Conservation (phyloP, 2,888 invertebrate genomes). For the Zygogramma bicolorata region DNA sequence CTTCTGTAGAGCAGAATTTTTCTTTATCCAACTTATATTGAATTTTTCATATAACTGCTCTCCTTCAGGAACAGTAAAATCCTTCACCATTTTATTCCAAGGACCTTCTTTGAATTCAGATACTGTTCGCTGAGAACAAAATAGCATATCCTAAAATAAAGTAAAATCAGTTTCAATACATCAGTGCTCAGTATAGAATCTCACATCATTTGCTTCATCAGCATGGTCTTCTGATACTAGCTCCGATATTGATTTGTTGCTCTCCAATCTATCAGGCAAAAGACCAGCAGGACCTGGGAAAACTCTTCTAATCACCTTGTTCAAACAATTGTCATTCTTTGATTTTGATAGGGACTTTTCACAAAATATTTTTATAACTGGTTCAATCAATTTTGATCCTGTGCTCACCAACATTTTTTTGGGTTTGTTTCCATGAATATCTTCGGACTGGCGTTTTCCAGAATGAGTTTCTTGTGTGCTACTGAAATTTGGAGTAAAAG, state of each 20-base stretch:
- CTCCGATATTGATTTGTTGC: constrained; percentile 32
- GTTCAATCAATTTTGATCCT: neutral
- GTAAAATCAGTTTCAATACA: neutral
- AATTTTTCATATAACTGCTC: constrained; percentile 51
- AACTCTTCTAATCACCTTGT: constrained; percentile 48
- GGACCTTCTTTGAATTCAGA: constrained; percentile 51
- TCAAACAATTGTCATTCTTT: neutral
- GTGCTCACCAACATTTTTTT: constrained; percentile 28
- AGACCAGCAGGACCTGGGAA: constrained; percentile 58
- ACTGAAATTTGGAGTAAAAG: constrained; percentile 31
- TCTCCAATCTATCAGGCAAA: constrained; percentile 39
- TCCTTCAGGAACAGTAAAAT: constrained; percentile 39
- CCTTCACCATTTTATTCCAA: constrained; percentile 55
- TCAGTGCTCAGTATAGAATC: neutral
- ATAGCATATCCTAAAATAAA: constrained; percentile 28
- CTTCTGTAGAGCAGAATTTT: constrained; percentile 41
- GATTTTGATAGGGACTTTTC: neutral
- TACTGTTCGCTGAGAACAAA: constrained; percentile 55
- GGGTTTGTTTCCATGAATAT: neutral
- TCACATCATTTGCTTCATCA: constrained; percentile 19
- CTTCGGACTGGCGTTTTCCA: constrained; percentile 23
- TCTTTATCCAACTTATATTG: constrained; percentile 60
- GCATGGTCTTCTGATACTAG: constrained; percentile 25
- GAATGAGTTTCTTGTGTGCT: constrained; percentile 25
- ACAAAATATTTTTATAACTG: neutral